A percentile compares a stretch with the other conserved stretches of the same genome.
Evolutionary conservation across 1,140 invertebrate genomes (phyloP).

Genomic region (Drosophila seguyi): DNA sequence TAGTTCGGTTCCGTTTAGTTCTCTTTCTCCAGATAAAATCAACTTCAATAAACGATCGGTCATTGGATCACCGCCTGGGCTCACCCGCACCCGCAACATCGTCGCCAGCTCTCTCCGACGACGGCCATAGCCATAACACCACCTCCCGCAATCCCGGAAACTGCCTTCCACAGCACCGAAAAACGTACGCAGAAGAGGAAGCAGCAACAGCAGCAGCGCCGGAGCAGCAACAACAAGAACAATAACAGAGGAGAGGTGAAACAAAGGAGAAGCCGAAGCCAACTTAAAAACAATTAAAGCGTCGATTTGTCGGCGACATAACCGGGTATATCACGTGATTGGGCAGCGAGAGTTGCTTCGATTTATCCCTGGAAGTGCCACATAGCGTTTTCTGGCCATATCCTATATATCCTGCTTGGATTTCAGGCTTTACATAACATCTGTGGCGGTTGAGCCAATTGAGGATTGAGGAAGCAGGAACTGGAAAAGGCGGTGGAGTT

Average conservation of each 20-base stretch:
- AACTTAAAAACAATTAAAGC: conserved; percentile 63
- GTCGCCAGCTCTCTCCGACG: conserved; percentile 7
- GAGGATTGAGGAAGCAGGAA: conserved; percentile 12
- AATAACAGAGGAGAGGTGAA: conserved; percentile 61
- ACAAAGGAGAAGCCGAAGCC: conserved; percentile 66
- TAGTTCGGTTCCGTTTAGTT: conserved; percentile 45
- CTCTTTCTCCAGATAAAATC: conserved; percentile 44
- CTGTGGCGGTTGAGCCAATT: conserved; percentile 6
- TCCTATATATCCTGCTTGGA: conserved; percentile 21
- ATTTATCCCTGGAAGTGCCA: neutral
- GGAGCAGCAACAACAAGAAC: conserved; percentile 18
- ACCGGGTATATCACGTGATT: conserved; percentile 42
- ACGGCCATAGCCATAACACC: conserved; percentile 3
- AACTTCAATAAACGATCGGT: conserved; percentile 40
- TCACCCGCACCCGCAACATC: conserved; percentile 26
- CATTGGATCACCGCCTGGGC: conserved; percentile 36
- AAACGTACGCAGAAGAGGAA: conserved; percentile 43
- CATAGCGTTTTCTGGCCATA: neutral
- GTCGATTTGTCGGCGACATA: conserved; percentile 37
- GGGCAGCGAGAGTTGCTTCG: neutral
- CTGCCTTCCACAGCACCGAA: neutral
- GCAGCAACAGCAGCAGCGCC: conserved; percentile 23
- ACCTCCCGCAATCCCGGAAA: conserved; percentile 1
- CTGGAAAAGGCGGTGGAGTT: neutral
- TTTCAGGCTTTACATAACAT: conserved; percentile 63